Base-by-base conservation (phyloP, 2,888 invertebrate species). In the Torymus texanus region DNA sequence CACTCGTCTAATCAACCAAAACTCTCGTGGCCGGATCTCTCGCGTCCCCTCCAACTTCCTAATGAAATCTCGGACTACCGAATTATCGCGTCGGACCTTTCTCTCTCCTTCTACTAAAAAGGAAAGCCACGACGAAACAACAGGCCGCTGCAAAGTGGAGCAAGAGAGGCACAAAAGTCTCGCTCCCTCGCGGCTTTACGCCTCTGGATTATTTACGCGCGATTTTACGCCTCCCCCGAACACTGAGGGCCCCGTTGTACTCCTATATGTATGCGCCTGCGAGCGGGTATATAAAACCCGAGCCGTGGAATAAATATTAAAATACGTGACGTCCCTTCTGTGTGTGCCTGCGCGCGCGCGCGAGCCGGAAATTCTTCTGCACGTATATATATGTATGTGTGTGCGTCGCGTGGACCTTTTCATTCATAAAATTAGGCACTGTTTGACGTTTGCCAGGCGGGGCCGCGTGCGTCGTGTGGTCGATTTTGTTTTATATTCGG, bases 161-260 rank as follows among this genome's bases (percentile, higher is more conserved):
- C 41, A 8, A 41, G 41, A 41, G 41, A 8, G 1, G 41, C 41
- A 41, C 41, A 41, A 41, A 41, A 41, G 41, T 41, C 41, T 41
- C 41, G 5, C 41, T 41, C 41, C 10, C 41, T 41, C 41, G 41
- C 41, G 41, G 8, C 75, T 75, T 71, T 75, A 71, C 67, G 78
- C 41, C 41, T 72, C 68, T 75, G 83, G 79, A 82, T 84, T 85
- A 85, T 85, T 85, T 85, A 84, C 82, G 83, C 83, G 82, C 76
- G 83, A 82, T 84, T 85, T 85, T 84, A 84, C 82, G 82, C 81
- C 76, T 80, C 72, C 75, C 76, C 83, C 74, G 80, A 80, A 85
- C 85, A 85, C 83, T 82, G 83, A 82, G 75, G 79, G 78, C 82
- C 80, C 83, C 29, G 24, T 16, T 21, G 29, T 63, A n/a, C 56